Percentiles rank a stretch among this genome's conserved stretches.
Conservation (phyloP, 2,888 invertebrate genomes). For the Pachydiplax longipennis region DNA sequence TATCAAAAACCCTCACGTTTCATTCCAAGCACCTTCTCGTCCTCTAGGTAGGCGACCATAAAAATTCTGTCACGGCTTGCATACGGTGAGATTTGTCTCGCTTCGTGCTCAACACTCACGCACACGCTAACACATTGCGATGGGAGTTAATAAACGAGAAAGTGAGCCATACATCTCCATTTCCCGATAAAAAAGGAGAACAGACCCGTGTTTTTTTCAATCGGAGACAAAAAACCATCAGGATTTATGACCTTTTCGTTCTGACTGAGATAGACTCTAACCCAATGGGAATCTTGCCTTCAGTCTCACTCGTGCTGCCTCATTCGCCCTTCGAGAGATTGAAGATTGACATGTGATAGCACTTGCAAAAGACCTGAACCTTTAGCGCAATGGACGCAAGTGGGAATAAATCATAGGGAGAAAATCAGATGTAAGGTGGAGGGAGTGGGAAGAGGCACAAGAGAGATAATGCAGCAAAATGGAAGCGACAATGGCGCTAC, state of each 20-base stretch:
- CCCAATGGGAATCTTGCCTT: neutral
- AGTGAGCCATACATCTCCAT: neutral
- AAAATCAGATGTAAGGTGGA: slow-evolving; percentile 27
- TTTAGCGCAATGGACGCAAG: neutral
- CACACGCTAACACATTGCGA: neutral
- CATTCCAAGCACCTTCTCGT: no score
- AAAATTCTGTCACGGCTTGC: neutral
- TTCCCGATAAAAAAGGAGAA: neutral
- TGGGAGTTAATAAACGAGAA: neutral
- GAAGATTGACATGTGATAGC: slow-evolving; percentile 25
- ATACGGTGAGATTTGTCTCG: neutral
- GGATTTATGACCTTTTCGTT: neutral
- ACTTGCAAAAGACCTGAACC: neutral
- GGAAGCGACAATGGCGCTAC: neutral
- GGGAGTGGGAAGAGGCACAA: neutral
- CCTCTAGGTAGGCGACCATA: neutral
- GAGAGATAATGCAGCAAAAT: neutral
- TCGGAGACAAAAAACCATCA: neutral
- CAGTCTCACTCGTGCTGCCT: neutral
- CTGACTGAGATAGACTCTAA: neutral
- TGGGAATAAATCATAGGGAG: neutral
- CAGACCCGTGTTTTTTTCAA: neutral
- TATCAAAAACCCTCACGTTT: no score
- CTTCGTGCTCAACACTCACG: neutral
- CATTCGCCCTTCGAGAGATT: neutral